phyloP scores from a whole-genome alignment of 2,113 vertebrate genomes.

The Indri indri region DNA sequence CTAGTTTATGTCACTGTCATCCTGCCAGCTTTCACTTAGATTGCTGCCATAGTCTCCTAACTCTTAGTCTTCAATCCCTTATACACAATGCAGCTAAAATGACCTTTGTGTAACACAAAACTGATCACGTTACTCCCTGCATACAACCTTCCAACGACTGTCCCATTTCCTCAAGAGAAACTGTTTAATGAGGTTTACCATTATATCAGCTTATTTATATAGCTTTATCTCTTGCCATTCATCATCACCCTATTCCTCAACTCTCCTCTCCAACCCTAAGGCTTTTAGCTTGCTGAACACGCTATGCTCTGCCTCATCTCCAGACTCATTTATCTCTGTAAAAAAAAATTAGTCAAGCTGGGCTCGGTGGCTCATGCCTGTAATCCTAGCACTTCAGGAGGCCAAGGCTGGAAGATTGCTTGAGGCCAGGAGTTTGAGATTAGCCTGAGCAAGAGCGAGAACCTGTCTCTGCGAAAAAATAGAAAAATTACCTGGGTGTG shows the following conservation, averaged over 20 bases:
- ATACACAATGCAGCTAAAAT: neutral
- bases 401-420: too few relatives aligned
- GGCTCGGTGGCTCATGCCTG: too few relatives aligned
- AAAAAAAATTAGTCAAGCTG: too few relatives aligned
- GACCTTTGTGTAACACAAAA: neutral
- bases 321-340: neutral
- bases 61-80: neutral
- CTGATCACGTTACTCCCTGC: neutral
- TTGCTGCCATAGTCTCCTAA: neutral
- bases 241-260: neutral
- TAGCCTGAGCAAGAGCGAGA: too few relatives aligned
- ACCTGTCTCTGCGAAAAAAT: too few relatives aligned
- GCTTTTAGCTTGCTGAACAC: neutral
- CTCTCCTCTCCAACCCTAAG: neutral
- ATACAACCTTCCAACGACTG: neutral
- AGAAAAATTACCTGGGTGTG: too few relatives aligned
- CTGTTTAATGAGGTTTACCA: neutral
- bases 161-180: neutral
- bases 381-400: too few relatives aligned
- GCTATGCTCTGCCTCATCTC: neutral
- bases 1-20: neutral
- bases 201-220: neutral
- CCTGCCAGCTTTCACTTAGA: neutral
- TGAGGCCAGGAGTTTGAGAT: too few relatives aligned
- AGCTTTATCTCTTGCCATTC: neutral